Conservation (phyloP, 2,888 invertebrate genomes). For the Dione vanillae region DNA sequence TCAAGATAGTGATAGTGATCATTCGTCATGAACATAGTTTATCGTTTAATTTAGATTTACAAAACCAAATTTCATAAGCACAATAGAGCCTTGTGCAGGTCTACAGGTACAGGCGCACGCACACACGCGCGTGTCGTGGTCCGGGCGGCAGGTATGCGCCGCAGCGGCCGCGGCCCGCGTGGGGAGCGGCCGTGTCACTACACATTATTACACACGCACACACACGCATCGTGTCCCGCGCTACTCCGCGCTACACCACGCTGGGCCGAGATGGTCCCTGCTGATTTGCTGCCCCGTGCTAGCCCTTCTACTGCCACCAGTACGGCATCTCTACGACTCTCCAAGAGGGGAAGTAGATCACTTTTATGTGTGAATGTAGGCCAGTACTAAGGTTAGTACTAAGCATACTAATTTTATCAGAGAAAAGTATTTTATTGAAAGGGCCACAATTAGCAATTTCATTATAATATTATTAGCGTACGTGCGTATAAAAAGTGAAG, state of each 20-base stretch:
- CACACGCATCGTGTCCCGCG: constrained; percentile 65
- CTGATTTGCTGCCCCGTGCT: neutral
- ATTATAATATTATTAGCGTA: too few relatives aligned
- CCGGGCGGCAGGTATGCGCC: constrained; percentile 70
- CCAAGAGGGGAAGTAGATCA: too few relatives aligned
- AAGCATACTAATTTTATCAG: too few relatives aligned
- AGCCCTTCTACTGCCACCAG: neutral
- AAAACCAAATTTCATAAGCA: neutral
- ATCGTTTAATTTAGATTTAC: neutral
- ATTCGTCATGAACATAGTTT: too few relatives aligned
- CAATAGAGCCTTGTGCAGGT: neutral
- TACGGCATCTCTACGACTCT: too few relatives aligned
- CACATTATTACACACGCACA: constrained; percentile 74
- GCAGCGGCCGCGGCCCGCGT: constrained; percentile 54
- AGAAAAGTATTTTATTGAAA: too few relatives aligned
- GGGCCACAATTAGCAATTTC: too few relatives aligned
- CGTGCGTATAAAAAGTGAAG: too few relatives aligned
- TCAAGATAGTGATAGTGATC: too few relatives aligned
- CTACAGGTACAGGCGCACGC: constrained; percentile 68
- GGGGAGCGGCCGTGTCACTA: constrained; percentile 70
- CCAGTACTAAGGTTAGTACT: too few relatives aligned
- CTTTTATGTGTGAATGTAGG: too few relatives aligned
- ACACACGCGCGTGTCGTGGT: constrained; percentile 19
- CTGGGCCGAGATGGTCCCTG: too few relatives aligned
- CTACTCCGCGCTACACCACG: constrained; percentile 28